A percentile compares a stretch with the other conserved stretches of the same genome.
Evolutionary conservation across 92 coral and sea anemone species (phyloP).

Genomic region (Anthopleura xanthogrammica): DNA sequence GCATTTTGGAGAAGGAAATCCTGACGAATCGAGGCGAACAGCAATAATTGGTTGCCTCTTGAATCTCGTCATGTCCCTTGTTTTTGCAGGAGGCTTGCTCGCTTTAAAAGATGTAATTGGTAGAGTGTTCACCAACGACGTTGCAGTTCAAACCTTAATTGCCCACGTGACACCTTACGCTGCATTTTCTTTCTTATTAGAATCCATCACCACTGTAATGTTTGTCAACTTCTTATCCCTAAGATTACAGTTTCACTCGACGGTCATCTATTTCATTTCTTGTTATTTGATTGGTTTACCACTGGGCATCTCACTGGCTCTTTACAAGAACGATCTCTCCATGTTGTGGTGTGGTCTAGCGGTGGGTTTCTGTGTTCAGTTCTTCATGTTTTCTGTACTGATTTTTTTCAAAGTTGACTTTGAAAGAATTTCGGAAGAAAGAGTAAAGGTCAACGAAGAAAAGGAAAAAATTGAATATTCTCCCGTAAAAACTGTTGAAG

Average conservation of each 20-base stretch:
- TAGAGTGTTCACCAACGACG: background rate
- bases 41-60: background rate
- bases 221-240: background rate
- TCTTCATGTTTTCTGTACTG: background rate
- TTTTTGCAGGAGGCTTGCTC: background rate
- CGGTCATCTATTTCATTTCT: background rate
- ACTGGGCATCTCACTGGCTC: constrained; percentile 10
- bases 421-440: constrained; percentile 10
- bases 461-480: background rate
- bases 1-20: background rate
- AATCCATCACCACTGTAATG: constrained; percentile 12
- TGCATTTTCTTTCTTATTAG: background rate
- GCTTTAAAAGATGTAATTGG: constrained; percentile 4
- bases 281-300: constrained; percentile 15
- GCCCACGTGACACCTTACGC: background rate
- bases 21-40: constrained; percentile 9
- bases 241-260: constrained; percentile 1
- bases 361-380: background rate
- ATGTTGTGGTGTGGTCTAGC: constrained; percentile 11
- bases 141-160: constrained; percentile 5
- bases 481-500: constrained; percentile 11
- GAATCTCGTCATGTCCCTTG: background rate
- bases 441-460: background rate
- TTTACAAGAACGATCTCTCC: background rate
- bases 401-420: constrained; percentile 18